Conservation (phyloP, 2,888 invertebrate species). For the Frankliniella intonsa region DNA sequence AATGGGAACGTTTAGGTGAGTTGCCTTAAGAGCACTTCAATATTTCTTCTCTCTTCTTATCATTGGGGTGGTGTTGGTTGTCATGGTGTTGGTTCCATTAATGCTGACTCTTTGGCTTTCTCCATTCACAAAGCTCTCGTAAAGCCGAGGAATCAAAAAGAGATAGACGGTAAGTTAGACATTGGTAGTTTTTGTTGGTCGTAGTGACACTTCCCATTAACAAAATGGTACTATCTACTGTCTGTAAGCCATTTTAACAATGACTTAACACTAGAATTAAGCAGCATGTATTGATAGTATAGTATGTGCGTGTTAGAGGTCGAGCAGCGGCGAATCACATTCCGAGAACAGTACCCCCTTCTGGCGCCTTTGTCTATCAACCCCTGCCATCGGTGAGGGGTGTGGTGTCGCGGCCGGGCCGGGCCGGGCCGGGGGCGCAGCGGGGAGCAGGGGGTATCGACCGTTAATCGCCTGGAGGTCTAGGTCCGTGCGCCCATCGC, state of each 20-base stretch:
- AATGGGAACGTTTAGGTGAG: constrained; percentile 12
- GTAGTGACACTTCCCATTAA: background rate
- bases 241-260: background rate
- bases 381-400: too few relatives aligned
- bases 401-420: too few relatives aligned
- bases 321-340: too few relatives aligned
- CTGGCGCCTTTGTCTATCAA: too few relatives aligned
- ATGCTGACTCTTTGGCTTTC: background rate
- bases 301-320: background rate
- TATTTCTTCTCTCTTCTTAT: too few relatives aligned
- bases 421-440: too few relatives aligned
- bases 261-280: background rate
- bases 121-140: background rate
- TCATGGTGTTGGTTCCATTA: background rate
- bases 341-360: too few relatives aligned
- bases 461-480: too few relatives aligned
- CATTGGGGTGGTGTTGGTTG: background rate
- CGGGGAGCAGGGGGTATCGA: too few relatives aligned
- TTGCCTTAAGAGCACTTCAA: background rate
- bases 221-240: background rate
- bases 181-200: background rate
- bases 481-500: too few relatives aligned
- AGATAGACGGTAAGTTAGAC: background rate
- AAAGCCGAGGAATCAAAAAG: background rate
- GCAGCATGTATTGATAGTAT: background rate